Evolutionary conservation across 2,888 invertebrate species (phyloP).

Genomic region (Macrosoma leucophasiata): DNA sequence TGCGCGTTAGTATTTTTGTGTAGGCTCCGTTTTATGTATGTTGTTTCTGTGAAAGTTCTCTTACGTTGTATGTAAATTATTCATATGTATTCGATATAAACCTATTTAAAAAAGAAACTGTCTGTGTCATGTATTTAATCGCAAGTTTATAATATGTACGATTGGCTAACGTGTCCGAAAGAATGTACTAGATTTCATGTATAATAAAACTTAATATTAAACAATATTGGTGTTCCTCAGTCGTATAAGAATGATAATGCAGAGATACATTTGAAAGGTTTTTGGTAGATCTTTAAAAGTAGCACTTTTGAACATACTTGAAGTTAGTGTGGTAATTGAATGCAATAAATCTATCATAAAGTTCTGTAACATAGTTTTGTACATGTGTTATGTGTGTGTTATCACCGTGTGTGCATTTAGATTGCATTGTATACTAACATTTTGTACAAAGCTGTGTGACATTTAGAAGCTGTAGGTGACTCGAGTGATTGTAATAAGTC

Average conservation of each 20-base stretch:
- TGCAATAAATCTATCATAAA: constrained; percentile 59
- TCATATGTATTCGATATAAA: constrained; percentile 51
- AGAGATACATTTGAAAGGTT: constrained; percentile 21
- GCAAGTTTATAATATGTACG: too few species aligned
- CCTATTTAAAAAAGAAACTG: constrained; percentile 45
- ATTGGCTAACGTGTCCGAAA: too few species aligned
- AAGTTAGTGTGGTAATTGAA: constrained; percentile 64
- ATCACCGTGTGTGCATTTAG: constrained; percentile 3
- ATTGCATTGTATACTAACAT: too few species aligned
- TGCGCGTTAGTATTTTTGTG: constrained; percentile 63
- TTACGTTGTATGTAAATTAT: constrained; percentile 66
- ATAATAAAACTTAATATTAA: constrained; percentile 11
- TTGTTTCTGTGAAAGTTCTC: constrained; percentile 57
- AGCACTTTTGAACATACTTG: constrained; percentile 63
- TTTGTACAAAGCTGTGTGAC: constrained; percentile 36
- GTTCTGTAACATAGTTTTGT: constrained; percentile 41
- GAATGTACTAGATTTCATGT: constrained; percentile 4
- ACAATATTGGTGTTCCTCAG: constrained; percentile 45
- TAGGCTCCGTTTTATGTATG: constrained; percentile 64
- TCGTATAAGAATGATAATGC: constrained; percentile 46
- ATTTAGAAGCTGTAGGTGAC: constrained; percentile 57
- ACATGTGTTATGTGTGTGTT: constrained; percentile 18
- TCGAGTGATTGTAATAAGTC: constrained; percentile 69
- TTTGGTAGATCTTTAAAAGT: constrained; percentile 41
- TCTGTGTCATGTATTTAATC: constrained; percentile 46